These are phyloP conservation scores for Idaea dimidiata DNA, from an alignment of 2,888 invertebrate species.

Conservation along the genomic window DNA sequence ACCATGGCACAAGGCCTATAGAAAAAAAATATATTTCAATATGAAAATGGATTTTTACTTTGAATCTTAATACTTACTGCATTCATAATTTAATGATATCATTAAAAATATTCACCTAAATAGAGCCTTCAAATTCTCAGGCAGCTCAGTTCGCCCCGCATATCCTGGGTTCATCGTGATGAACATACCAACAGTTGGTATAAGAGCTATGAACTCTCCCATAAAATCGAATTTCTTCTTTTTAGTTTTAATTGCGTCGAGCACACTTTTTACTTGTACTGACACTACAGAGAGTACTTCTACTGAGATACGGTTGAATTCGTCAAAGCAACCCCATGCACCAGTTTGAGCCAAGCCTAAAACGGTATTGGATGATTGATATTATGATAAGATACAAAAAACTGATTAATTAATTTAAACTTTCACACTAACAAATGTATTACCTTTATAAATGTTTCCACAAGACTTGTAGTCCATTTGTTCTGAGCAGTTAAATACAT, in stretches of 20 bases:
- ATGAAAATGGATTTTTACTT: background rate
- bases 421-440: background rate
- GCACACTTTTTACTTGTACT: slow-evolving; percentile 92
- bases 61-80: background rate
- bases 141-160: slow-evolving; percentile 94
- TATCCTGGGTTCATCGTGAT: slow-evolving; percentile 99
- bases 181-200: slow-evolving; percentile 92
- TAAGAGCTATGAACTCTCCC: slow-evolving; percentile 88
- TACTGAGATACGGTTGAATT: slow-evolving; percentile 96
- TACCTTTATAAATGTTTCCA: slow-evolving; percentile 95
- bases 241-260: slow-evolving; percentile 92
- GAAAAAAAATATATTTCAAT: slow-evolving; percentile 8
- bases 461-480: slow-evolving; percentile 98
- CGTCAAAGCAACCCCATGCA: slow-evolving; percentile 98
- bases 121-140: slow-evolving; percentile 88
- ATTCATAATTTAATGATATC: background rate
- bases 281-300: slow-evolving; percentile 97
- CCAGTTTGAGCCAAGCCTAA: slow-evolving; percentile 93
- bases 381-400: background rate
- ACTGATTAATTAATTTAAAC: background rate
- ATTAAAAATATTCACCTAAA: slow-evolving; percentile 65
- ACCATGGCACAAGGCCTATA: slow-evolving; percentile 97
- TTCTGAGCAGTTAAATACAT: slow-evolving; percentile 98
- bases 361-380: background rate
- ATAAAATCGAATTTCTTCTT: slow-evolving; percentile 91